These are phyloP conservation scores for Acanthornis magna DNA, from an alignment of 2,797 vertebrate species.

Conservation along the genomic window DNA sequence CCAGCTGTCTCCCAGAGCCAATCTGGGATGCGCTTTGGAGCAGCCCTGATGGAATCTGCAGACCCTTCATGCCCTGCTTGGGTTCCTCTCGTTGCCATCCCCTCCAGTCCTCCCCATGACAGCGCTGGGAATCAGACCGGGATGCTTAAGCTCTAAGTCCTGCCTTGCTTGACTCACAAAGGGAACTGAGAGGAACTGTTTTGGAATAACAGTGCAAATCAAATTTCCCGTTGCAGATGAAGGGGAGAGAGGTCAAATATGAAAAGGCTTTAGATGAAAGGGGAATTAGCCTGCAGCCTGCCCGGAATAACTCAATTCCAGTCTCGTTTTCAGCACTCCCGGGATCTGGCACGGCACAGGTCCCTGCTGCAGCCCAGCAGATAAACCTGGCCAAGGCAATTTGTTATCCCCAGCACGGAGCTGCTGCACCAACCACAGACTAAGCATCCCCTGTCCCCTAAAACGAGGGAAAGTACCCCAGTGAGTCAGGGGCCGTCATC, in stretches of 20 bases:
- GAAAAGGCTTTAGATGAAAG: slow-evolving; percentile 53
- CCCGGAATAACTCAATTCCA: slow-evolving; percentile 6
- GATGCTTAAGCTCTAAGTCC: background rate
- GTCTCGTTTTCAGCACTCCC: slow-evolving; percentile 36
- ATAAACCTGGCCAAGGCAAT: background rate
- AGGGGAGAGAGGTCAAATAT: slow-evolving; percentile 14
- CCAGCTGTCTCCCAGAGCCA: background rate
- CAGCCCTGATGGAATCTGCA: background rate
- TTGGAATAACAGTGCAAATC: slow-evolving; percentile 58
- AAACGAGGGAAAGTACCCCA: background rate
- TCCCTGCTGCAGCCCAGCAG: background rate
- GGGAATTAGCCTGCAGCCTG: background rate
- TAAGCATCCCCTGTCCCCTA: background rate
- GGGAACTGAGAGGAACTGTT: slow-evolving; percentile 33
- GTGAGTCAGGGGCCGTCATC: background rate
- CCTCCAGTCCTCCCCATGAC: background rate
- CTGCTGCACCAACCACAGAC: background rate
- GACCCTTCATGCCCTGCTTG: background rate
- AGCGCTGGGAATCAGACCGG: background rate
- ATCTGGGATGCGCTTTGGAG: fast-evolving
- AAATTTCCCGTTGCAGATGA: slow-evolving; percentile 12
- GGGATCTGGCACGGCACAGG: background rate
- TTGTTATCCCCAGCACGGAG: background rate
- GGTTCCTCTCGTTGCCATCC: background rate
- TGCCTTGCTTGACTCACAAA: background rate